Evolutionary conservation across 1,140 invertebrate genomes (phyloP), one percentile per base, ranked within the genome.

Genomic region (Scaptodrosophila lebanonensis): DNA sequence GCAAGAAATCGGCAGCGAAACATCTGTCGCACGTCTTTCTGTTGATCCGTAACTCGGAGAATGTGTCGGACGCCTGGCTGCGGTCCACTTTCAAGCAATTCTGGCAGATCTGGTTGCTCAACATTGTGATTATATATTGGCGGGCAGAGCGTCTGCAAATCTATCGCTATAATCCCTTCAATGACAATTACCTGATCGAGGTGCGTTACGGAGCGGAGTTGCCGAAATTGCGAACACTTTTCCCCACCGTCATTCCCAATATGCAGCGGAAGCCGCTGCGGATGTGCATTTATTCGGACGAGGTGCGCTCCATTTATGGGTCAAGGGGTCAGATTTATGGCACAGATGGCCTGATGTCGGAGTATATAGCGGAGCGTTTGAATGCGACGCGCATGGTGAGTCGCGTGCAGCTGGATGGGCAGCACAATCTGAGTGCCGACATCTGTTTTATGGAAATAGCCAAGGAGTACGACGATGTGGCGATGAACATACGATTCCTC

Each of bases 111-210:
- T 86, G 84, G 84, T 16, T 84, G 8, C 38, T 86, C 0, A 86
- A 86, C 25, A 70, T 86, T 6, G 84, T 75, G 2, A 83, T 86
- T 8, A 47, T 84, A 1, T 86, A 61, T 36, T 68, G 69, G 63
- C 49, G 61, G 0, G 29, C 53, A 2, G 32, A 51, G 1, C 48
- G 61, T 1, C 32, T 86, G n/a, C 30, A 84, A 16, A 22, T 72
- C 0, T 86, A 84, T 43, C 67, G 84, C 11, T 86, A 86, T 17
- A 82, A 82, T 50, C 84, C 84, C 0, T 85, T 85, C 13, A 66
- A 47, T 5, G 30, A 83, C 17, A 60, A 83, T 18, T 83, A 70
- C 29, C 39, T 79, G 1, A 65, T 75, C 38, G 38, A 62, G 4
- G 48, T 67, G 8, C 33, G 42, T 0, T 16, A 9, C 45, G 5